Base-by-base conservation (phyloP, 2,888 invertebrate genomes). In the Luperina nickerlii region DNA sequence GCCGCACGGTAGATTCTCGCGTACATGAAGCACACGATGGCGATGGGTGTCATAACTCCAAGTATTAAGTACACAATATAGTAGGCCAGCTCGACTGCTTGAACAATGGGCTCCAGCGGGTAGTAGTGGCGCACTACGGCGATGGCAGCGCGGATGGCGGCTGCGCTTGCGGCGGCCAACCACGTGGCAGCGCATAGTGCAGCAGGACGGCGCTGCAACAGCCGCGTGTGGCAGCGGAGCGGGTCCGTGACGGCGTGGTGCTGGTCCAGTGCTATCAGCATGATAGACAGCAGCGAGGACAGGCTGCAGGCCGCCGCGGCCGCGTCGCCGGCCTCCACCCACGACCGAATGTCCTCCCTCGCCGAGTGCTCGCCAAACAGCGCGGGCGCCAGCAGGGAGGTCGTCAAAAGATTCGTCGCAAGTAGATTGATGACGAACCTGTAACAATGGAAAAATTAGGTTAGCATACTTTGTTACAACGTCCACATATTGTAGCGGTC, bases 1-100 rank as follows among this genome's bases (percentile, higher is more conserved):
- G 98, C 98, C 15, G 98, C 98, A 24, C 97, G 97, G 93, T 98
- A 98, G 84, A 98, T 98, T 84, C 98, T 97, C 45, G 97, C 97
- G 93, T 98, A 98, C 93, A 98, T 98, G 93, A 98, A 97, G 92
- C 98, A 97, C 73, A 98, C 98, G 38, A 97, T 97, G 83, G 98
- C 97, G 1, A 98, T 97, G 6, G 97, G 96, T 62, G 93, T 91
- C 78, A 94, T 87, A 74, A 95, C 91, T 85, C 96, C 96, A 81
- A 95, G 89, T 67, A 95, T 91, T 90, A 97, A 93, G 93, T 96
- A 97, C 89, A 95, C 92, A 76, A 94, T 88, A 88, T 96, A 94
- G 90, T 94, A 96, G 74, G 95, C 94, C 45, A 96, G 90, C 90
- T 96, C 93, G 88, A 95, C 92, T 87, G 92, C 94, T 78, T 93